Base-by-base conservation (phyloP, 1,140 invertebrate genomes). In the Episyrphus balteatus region DNA sequence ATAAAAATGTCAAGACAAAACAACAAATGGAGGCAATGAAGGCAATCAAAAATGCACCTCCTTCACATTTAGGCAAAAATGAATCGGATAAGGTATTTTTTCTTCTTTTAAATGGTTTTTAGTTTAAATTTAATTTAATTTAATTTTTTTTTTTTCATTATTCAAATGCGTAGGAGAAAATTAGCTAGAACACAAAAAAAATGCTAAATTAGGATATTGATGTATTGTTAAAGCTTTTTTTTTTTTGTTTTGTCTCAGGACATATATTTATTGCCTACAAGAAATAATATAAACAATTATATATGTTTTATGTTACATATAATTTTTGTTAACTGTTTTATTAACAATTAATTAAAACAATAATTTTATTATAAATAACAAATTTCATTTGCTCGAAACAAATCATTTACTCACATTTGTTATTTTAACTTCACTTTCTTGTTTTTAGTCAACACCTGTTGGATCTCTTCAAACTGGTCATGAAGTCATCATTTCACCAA, bases 391-490 rank as follows among this genome's bases (percentile, higher is more conserved):
- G 19, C 11, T 31, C 8, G 11, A n/a, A 26, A 26, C 21, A 26
- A 26, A 26, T 26, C 21, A 26, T 26, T 26, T 44, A 15, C 14
- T 17, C n/a, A 15, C 14, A 32, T 17, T 44, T 14, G 13, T 15
- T 17, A 32, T 32, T 33, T 44, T 32, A 26, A 6, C 15, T 45
- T 40, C 5, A 43, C 14, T 49, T 42, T 48, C 44, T 39, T 52
- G 32, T 48, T 72, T 73, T 26, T 76, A 92, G 90, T 92, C 88
- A 51, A 92, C 90, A 47, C 88, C 88, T 46, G 86, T 92, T 59
- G 88, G 87, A 61, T 92, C 90, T 40, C 74, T 92, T 57, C 87
- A 89, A 74, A 89, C 86, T 52, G 84, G 82, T 56, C 88, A 92
- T 63, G 89, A 92, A 73, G 81, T 88, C 46, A 80, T 92, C 48